Base-by-base conservation (phyloP, 2,113 vertebrate species). In the Hucho hucho region DNA sequence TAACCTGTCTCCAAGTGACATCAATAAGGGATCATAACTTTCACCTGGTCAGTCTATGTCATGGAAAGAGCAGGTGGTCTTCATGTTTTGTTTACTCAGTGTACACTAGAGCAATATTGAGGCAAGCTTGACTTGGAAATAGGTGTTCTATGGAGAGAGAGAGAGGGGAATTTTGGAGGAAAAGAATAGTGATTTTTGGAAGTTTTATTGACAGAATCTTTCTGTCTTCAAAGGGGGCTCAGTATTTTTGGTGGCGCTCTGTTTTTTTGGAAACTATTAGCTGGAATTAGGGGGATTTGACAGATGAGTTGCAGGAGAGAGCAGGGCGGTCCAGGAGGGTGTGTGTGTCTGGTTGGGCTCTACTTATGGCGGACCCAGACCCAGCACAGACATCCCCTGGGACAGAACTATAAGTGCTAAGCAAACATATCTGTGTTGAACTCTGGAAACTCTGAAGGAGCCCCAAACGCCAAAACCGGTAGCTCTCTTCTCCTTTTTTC, bases 261-360 rank as follows among this genome's bases (percentile, higher is more conserved):
- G 61, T 69, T 69, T 87, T 88, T 88, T 87, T 84, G 84, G 84
- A 73, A 88, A 86, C 80, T 84, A 83, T 89, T 88, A 83, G 86
- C 24, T 77, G 72, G 84, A 88, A 83, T 85, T 87, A 84, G 73
- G 28, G 79, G 75, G 73, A 75, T 82, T 80, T 88, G 82, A 90
- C 87, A 85, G 84, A 90, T 90, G 86, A 86, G 76, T 75, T 81
- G 84, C 73, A 77, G 53, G 77, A 20, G 74, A 78, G 65, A 79
- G 76, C 59, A 59, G 70, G 47, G 75, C 49, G 79, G 83, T 84
- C 82, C 84, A 83, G 77, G 63, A 78, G 80, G 22, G 58, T 63
- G 58, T 73, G 59, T 64, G 71, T 64, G 68, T 76, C 73, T 75
- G 64, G 75, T 59, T 69, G 72, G n/a, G 59, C 6, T 63, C 59